Evolutionary conservation across 2,888 invertebrate genomes (phyloP).

Genomic region (Zygaena filipendulae): DNA sequence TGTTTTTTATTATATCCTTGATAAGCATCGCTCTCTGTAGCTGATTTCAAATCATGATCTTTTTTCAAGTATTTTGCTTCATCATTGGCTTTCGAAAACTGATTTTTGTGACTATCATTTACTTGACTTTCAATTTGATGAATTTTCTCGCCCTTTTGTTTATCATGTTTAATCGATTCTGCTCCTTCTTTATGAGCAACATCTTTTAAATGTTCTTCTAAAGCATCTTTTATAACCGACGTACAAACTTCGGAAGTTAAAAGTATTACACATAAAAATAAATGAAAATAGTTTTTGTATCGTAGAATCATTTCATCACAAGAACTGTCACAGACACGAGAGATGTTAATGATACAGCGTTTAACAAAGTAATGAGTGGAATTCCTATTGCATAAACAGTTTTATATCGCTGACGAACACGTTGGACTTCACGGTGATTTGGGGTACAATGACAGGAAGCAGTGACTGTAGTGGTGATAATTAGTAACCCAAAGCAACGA

Average conservation of each 20-base stretch:
- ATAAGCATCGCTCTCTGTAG: slow-evolving; percentile 50
- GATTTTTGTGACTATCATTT: slow-evolving; percentile 51
- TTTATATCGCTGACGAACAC: slow-evolving; percentile 53
- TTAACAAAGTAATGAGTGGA: slow-evolving; percentile 35
- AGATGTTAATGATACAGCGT: slow-evolving; percentile 26
- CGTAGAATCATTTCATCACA: slow-evolving; percentile 46
- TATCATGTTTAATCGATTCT: slow-evolving; percentile 49
- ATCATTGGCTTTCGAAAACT: slow-evolving; percentile 53
- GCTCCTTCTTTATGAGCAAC: slow-evolving; percentile 45
- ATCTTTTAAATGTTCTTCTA: slow-evolving; percentile 60
- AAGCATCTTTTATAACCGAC: slow-evolving; percentile 48
- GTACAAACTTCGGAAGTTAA: slow-evolving; percentile 32
- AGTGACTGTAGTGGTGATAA: slow-evolving; percentile 43
- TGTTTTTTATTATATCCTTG: slow-evolving; percentile 49
- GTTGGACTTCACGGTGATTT: slow-evolving; percentile 55
- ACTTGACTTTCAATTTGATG: slow-evolving; percentile 50
- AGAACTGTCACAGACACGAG: slow-evolving; percentile 6
- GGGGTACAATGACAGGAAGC: slow-evolving; percentile 64
- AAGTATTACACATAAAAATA: slow-evolving; percentile 31
- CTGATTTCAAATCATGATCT: slow-evolving; percentile 51
- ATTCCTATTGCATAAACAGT: slow-evolving; percentile 35
- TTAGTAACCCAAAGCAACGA: slow-evolving; percentile 28
- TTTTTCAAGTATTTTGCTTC: slow-evolving; percentile 57
- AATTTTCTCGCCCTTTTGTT: slow-evolving; percentile 54
- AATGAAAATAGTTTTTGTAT: slow-evolving; percentile 27